These are phyloP conservation scores for Bombus pascuorum DNA, from an alignment of 1,140 invertebrate species.

Conservation along the genomic window DNA sequence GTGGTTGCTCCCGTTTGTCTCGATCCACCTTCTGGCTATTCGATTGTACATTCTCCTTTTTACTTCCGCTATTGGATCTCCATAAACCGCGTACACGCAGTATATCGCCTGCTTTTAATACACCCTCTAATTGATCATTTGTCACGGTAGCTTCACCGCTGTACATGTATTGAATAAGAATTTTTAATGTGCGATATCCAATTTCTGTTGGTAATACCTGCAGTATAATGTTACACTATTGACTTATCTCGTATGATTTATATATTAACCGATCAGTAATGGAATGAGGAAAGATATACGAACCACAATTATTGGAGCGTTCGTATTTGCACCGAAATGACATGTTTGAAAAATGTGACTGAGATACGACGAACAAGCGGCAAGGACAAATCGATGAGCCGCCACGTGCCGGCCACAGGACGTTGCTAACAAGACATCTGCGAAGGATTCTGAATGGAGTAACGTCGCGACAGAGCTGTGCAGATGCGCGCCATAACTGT, in stretches of 20 bases:
- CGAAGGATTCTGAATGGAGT: conserved; percentile 90
- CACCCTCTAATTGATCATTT: conserved; percentile 90
- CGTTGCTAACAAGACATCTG: conserved; percentile 92
- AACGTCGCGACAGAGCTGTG: conserved; percentile 91
- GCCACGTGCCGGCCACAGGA: conserved; percentile 91
- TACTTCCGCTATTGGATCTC: conserved; percentile 83
- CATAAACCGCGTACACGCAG: conserved; percentile 90
- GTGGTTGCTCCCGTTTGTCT: conserved; percentile 75
- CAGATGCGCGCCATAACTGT: conserved; percentile 90
- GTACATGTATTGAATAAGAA: conserved; percentile 94
- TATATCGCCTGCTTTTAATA: conserved; percentile 90
- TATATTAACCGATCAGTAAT: background rate
- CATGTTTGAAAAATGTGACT: conserved; percentile 83
- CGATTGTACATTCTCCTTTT: conserved; percentile 81
- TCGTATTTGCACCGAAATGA: conserved; percentile 81
- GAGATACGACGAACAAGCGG: conserved; percentile 88
- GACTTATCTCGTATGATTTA: background rate
- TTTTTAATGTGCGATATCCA: conserved; percentile 89
- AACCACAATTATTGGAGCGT: conserved; percentile 80
- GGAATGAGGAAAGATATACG: conserved; percentile 21
- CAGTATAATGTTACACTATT: conserved; percentile 14
- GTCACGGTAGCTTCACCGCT: conserved; percentile 92
- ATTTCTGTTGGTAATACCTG: conserved; percentile 91
- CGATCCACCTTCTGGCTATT: conserved; percentile 78
- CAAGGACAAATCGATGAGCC: conserved; percentile 93